Percentiles rank a stretch among this genome's conserved stretches.
Conservation (phyloP, 2,113 vertebrate species). For the Trinectes maculatus region DNA sequence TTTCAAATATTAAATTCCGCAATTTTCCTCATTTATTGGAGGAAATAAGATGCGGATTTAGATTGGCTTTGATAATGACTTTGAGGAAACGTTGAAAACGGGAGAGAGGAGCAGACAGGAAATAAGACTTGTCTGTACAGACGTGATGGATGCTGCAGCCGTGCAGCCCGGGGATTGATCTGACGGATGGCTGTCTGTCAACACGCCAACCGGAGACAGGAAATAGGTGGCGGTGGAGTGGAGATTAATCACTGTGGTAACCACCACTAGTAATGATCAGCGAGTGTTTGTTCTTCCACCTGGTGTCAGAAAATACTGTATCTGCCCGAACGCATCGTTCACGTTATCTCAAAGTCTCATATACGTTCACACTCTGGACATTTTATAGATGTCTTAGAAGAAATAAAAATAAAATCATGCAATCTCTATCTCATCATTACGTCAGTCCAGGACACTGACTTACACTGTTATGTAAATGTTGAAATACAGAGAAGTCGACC, state of each 20-base stretch:
- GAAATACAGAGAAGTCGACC: no score
- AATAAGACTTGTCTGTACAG: slow-evolving; percentile 5
- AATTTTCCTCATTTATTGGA: background rate
- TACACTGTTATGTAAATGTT: background rate
- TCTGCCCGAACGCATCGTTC: slow-evolving; percentile 6
- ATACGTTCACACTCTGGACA: no score
- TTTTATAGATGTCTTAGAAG: no score
- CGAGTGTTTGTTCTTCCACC: slow-evolving; percentile 4
- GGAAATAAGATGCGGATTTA: background rate
- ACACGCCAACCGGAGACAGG: slow-evolving; percentile 37
- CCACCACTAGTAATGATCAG: slow-evolving; percentile 41
- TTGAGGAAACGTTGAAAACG: slow-evolving; percentile 3
- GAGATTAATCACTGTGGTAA: slow-evolving; percentile 48
- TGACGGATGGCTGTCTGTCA: slow-evolving; percentile 53
- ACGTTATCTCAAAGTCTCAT: no score
- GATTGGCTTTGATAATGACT: background rate
- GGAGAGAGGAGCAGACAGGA: background rate
- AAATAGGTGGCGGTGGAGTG: slow-evolving; percentile 29
- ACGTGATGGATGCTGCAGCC: slow-evolving; percentile 54
- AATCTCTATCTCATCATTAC: slow-evolving; percentile 34
- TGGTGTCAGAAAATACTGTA: background rate
- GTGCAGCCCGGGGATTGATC: slow-evolving; percentile 58
- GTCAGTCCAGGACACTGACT: background rate
- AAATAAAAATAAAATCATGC: no score
- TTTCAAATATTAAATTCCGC: background rate